Percentiles rank a stretch among this genome's conserved stretches.
Evolutionary conservation across 2,797 vertebrate genomes (phyloP).

Genomic region (Muraenolepis orangiensis): DNA sequence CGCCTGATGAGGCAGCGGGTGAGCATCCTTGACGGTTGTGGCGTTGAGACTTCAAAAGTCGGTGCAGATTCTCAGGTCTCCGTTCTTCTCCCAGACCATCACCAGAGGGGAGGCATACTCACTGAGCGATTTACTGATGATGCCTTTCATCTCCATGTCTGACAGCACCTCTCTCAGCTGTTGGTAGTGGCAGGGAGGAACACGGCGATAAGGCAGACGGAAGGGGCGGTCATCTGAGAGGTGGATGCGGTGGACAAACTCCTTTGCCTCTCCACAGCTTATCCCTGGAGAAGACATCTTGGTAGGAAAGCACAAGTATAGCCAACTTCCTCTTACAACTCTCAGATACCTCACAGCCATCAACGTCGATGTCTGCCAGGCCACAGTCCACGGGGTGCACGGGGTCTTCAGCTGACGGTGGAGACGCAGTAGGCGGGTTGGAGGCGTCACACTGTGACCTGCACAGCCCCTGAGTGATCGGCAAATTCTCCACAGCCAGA

Average conservation of each 20-base stretch:
- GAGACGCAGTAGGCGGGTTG: too few species aligned
- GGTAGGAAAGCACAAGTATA: too few species aligned
- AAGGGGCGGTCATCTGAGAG: constrained; percentile 27
- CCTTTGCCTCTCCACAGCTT: constrained; percentile 30
- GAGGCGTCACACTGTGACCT: too few species aligned
- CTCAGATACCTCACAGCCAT: constrained; percentile 16
- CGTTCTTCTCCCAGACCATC: too few species aligned
- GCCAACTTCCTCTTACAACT: too few species aligned
- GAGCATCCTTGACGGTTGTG: constrained; percentile 7
- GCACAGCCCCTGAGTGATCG: too few species aligned
- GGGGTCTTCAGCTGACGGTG: not conserved
- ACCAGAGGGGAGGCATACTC: too few species aligned
- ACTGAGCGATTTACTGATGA: too few species aligned
- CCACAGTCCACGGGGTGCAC: constrained; percentile 8
- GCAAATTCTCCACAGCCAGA: constrained; percentile 15
- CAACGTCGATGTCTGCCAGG: constrained; percentile 2
- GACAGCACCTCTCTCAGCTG: too few species aligned
- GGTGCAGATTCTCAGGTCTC: not conserved
- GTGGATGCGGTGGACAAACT: constrained; percentile 34
- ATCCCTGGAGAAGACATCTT: constrained; percentile 33
- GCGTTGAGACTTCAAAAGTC: constrained; percentile 3
- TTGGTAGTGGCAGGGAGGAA: too few species aligned
- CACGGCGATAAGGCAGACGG: not conserved
- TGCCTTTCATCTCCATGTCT: too few species aligned
- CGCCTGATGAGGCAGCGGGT: constrained; percentile 13